phyloP scores from a whole-genome alignment of 2,888 invertebrate genomes.

The Drosophila maculinotata region DNA sequence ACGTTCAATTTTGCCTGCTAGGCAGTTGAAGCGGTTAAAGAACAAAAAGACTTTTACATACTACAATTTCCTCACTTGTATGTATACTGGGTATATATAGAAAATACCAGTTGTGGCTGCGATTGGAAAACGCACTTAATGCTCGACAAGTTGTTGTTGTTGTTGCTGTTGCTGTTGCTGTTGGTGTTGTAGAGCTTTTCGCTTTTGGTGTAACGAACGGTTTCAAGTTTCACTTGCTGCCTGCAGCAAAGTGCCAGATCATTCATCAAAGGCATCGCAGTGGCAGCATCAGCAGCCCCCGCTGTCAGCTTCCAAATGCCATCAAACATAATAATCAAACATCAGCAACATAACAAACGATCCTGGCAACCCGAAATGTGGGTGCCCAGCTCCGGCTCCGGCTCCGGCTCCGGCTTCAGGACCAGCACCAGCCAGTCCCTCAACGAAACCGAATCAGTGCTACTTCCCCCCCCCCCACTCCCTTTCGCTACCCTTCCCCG shows the following conservation, averaged over 20 bases:
- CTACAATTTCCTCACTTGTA: too few relatives aligned
- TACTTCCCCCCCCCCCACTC: neutral
- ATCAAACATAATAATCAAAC: conserved; percentile 81
- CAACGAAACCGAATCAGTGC: conserved; percentile 39
- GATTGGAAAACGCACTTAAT: conserved; percentile 51
- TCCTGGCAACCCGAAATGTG: conserved; percentile 67
- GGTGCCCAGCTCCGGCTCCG: conserved; percentile 32
- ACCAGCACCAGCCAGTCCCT: conserved; percentile 14
- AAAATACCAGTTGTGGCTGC: conserved; percentile 2
- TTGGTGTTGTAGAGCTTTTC: conserved; percentile 18
- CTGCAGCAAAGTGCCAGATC: conserved; percentile 71
- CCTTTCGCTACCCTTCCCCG: too few relatives aligned
- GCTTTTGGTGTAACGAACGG: conserved; percentile 31
- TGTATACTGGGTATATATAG: neutral
- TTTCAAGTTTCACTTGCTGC: conserved; percentile 60
- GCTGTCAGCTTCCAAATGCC: conserved; percentile 58
- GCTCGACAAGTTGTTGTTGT: conserved; percentile 47
- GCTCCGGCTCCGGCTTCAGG: neutral
- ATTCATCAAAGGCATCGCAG: conserved; percentile 69
- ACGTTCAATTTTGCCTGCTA: too few relatives aligned
- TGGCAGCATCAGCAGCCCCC: conserved; percentile 18
- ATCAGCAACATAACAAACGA: conserved; percentile 79
- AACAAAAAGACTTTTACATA: too few relatives aligned
- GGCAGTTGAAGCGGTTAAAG: too few relatives aligned
- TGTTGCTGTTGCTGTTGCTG: conserved; percentile 14